Base-by-base conservation (phyloP, 2,113 vertebrate species). In the Lophura nycthemera region DNA sequence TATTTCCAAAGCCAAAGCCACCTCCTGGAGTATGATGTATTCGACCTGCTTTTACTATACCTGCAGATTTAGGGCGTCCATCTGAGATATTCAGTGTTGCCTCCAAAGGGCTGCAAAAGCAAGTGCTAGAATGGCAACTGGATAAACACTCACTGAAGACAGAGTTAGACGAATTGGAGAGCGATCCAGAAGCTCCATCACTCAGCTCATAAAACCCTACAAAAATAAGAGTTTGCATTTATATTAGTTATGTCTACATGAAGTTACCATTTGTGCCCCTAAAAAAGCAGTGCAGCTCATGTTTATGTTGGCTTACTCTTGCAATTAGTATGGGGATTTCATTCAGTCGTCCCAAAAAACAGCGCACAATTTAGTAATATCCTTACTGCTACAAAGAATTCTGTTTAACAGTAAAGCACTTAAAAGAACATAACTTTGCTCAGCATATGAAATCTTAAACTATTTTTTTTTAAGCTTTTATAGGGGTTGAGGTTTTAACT, bases 111-210 rank as follows among this genome's bases (percentile, higher is more conserved):
- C 98, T 98, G 97, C 98, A 99, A 96, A 99, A 98, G 97, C 98
- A 99, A 97, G 98, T 98, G 97, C 98, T 99, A 94, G 98, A 99
- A 95, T 98, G 98, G 96, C 98, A 99, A 97, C 98, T 98, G 97
- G 98, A 99, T 97, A 99, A 98, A 98, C 98, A 99, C 83, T 99
- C 99, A 88, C 99, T 99, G 98, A 99, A 99, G 95, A 99, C 98
- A 0, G 99, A 99, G 98, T 99, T 99, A 56, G 99, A 99, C 8
- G 99, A 99, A 98, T 99, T 99, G 84, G 99, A 99, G 84, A 99
- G 98, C 11, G 99, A 99, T 86, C 98, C 98, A 3, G 98, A 99
- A 83, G 98, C 97, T 57, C 98, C 98, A 85, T 99, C 99, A 87
- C 99, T 99, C 97, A 99, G 97, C 93, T 99, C 99, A 88, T 99